Base-by-base conservation (phyloP, 2,888 invertebrate species). In the Ceramica pisi region DNA sequence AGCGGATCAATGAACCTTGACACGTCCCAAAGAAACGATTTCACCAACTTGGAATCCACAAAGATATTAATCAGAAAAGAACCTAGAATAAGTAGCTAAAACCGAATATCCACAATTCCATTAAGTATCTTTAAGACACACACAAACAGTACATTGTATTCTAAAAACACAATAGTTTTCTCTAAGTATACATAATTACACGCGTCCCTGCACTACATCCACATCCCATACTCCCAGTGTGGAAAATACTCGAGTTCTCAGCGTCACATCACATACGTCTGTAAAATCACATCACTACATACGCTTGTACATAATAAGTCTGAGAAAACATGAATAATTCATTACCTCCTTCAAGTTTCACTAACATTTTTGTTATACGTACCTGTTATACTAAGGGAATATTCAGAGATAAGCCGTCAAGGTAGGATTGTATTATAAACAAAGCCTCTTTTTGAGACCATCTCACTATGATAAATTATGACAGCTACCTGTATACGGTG, bases 221-320 rank as follows among this genome's bases (percentile, higher is more conserved):
- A 14, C 23, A 41, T 4, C 38, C 51, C 12, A 69, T 67, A 10
- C 75, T 69, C 51, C 19, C 66, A 71, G 21, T 16, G 10, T 12
- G 16, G 6, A 70, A 41, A 62, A 72, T 50, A 67, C 31, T 19
- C 16, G 19, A 50, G 65, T 73, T 63, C 56, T 67, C 21, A 12
- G 9, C 50, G 60, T 76, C 78, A 70, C 63, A 74, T 69, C 68
- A n/a, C n/a, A n/a, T n/a, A n/a, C n/a, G n/a, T 68, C 62, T 62
- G 67, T 66, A 61, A 79, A 85, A 83, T 83, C 81, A 85, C 75
- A 71, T 82, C 68, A 75, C 66, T 70, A 75, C 85, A 83, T 77
- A 82, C 48, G 73, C 51, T 59, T 78, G 75, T 84, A 79, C 70
- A 79, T 78, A 78, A 85, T 83, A 81, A 84, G 78, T 81, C 81